Evolutionary conservation across 1,140 invertebrate genomes (phyloP).

Genomic region (Hyles euphorbiae): DNA sequence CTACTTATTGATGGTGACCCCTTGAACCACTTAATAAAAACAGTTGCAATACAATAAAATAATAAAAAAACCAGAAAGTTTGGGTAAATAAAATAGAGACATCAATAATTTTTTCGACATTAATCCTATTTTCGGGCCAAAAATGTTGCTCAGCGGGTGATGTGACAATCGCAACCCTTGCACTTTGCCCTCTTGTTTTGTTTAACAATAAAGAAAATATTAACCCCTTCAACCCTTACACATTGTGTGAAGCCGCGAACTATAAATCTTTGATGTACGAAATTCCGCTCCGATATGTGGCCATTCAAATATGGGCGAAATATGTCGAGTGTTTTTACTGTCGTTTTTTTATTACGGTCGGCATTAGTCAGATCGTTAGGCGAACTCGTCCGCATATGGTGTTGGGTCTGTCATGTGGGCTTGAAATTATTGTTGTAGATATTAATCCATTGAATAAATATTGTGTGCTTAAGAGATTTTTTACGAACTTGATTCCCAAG

Average conservation of each 20-base stretch:
- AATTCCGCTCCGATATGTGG: not conserved
- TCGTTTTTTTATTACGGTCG: not conserved
- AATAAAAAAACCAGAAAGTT: no score
- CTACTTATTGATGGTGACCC: no score
- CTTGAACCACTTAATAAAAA: no score
- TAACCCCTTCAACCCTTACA: slow-evolving; percentile 7
- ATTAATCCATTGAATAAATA: no score
- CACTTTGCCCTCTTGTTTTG: slow-evolving; percentile 7
- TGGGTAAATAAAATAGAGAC: not conserved
- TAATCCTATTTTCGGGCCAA: slow-evolving; percentile 5
- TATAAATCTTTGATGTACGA: not conserved
- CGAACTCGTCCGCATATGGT: slow-evolving; percentile 2
- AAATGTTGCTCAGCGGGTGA: slow-evolving; percentile 2
- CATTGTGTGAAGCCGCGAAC: slow-evolving; percentile 4
- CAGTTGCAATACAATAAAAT: no score
- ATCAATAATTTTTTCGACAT: slow-evolving; percentile 6
- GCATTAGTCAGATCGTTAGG: not conserved
- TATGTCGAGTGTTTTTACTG: not conserved
- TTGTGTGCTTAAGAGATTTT: no score
- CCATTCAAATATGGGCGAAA: slow-evolving; percentile 1
- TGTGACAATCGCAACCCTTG: not conserved
- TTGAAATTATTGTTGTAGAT: no score
- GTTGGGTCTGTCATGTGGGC: not conserved
- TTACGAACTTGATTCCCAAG: no score
- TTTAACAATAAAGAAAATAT: slow-evolving; percentile 1